These are phyloP conservation scores for Drosophila pandora DNA, from an alignment of 1,140 invertebrate genomes.

Conservation along the genomic window DNA sequence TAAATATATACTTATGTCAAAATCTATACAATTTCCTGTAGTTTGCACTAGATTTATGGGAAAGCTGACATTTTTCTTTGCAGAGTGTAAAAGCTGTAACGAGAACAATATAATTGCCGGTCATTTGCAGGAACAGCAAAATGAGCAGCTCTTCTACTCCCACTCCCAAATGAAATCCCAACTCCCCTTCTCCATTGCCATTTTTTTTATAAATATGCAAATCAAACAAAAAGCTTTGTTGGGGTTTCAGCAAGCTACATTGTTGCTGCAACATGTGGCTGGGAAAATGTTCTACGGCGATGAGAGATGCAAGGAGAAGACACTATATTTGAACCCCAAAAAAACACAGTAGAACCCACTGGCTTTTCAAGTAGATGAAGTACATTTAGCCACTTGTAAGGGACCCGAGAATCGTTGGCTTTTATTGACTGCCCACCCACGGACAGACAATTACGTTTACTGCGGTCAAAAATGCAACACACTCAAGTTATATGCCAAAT, in stretches of 20 bases:
- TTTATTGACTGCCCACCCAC: conserved; percentile 70
- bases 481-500: conserved; percentile 47
- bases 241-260: conserved; percentile 41
- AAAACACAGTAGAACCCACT: conserved; percentile 52
- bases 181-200: conserved; percentile 1
- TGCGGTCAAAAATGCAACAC: conserved; percentile 74
- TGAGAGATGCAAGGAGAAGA: conserved; percentile 6
- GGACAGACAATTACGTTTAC: conserved; percentile 77
- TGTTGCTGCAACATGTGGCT: conserved; percentile 69
- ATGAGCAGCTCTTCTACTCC: conserved; percentile 47
- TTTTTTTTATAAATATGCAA: conserved; percentile 73
- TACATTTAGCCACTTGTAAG: conserved; percentile 55
- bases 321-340: conserved; percentile 6
- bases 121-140: conserved; percentile 80
- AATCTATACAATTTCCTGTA: too few relatives aligned
- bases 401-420: conserved; percentile 57
- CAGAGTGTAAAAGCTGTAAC: conserved; percentile 2
- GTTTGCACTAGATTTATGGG: background rate
- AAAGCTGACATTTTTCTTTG: background rate
- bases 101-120: conserved; percentile 76
- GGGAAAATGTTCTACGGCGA: conserved; percentile 4
- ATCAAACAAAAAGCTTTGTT: conserved; percentile 66
- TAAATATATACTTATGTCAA: too few relatives aligned
- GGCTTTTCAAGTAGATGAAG: conserved; percentile 12
- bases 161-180: background rate